phyloP scores from a whole-genome alignment of 2,888 invertebrate genomes.

The Drosophila vallismaia region DNA sequence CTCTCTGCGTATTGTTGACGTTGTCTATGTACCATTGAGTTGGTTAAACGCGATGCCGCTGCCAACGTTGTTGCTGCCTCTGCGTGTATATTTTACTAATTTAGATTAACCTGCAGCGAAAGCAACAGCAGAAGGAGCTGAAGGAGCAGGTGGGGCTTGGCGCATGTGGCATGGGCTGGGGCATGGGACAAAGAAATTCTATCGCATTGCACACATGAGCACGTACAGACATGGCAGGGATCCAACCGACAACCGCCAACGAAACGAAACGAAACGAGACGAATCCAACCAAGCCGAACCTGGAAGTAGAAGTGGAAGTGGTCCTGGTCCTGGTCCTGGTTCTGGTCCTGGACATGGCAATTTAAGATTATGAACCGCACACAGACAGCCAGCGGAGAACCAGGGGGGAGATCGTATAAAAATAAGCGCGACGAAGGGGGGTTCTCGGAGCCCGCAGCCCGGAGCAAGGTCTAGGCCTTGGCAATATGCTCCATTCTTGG shows the following conservation, averaged over 20 bases:
- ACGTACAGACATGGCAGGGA: constrained; percentile 58
- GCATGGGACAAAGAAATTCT: constrained; percentile 58
- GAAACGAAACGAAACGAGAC: constrained; percentile 12
- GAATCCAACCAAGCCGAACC: constrained; percentile 13
- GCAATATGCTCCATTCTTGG: constrained; percentile 37
- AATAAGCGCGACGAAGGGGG: neutral
- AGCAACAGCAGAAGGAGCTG: constrained; percentile 1
- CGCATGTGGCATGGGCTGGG: constrained; percentile 6
- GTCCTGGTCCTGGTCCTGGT: constrained; percentile 3
- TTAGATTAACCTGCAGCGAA: constrained; percentile 80
- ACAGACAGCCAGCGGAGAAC: constrained; percentile 46
- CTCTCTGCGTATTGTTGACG: constrained; percentile 25
- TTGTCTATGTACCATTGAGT: constrained; percentile 76
- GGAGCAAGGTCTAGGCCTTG: constrained; percentile 43
- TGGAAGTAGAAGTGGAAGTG: constrained; percentile 1
- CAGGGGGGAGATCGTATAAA: neutral
- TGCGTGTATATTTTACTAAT: constrained; percentile 78
- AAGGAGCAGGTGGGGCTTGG: neutral
- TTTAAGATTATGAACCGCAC: constrained; percentile 77
- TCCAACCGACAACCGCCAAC: constrained; percentile 18
- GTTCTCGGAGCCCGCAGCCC: constrained; percentile 9
- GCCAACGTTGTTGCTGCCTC: constrained; percentile 34
- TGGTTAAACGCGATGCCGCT: constrained; percentile 62
- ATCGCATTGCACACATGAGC: constrained; percentile 78
- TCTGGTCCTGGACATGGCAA: constrained; percentile 52